These are phyloP conservation scores for Melitaea athalia DNA, from an alignment of 2,888 invertebrate genomes.

Conservation along the genomic window DNA sequence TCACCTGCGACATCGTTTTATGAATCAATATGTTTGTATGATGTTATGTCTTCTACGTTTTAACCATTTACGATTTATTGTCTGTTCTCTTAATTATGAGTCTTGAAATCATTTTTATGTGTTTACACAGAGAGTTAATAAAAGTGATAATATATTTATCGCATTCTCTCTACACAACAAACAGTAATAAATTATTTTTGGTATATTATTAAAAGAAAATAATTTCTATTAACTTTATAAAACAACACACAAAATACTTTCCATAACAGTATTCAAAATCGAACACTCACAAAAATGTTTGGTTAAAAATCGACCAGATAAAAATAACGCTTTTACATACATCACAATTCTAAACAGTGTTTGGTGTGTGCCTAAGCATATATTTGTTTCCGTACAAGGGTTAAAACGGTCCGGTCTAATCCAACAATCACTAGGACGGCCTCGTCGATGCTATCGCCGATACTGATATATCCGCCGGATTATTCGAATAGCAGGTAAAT, in stretches of 20 bases:
- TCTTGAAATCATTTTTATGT: neutral
- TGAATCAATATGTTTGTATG: slow-evolving; percentile 36
- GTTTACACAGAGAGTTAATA: slow-evolving; percentile 8
- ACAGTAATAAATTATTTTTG: neutral
- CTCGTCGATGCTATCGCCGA: slow-evolving; percentile 81
- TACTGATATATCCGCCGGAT: slow-evolving; percentile 81
- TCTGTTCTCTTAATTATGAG: neutral
- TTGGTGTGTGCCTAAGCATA: slow-evolving; percentile 59
- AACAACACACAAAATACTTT: neutral
- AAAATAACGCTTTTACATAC: slow-evolving; percentile 9
- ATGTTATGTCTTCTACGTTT: slow-evolving; percentile 23
- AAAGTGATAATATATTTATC: slow-evolving; percentile 5
- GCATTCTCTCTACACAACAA: slow-evolving; percentile 6
- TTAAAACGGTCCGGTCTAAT: slow-evolving; percentile 81
- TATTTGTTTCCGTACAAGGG: slow-evolving; percentile 76
- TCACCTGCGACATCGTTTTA: slow-evolving; percentile 6
- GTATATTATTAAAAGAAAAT: neutral
- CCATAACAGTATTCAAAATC: neutral
- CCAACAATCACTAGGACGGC: slow-evolving; percentile 81
- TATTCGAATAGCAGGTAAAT: slow-evolving; percentile 77
- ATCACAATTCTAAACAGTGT: slow-evolving; percentile 23
- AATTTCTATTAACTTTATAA: neutral
- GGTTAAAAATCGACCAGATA: neutral
- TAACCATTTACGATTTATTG: slow-evolving; percentile 7
- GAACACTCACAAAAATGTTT: neutral